Base-by-base conservation (phyloP, 2,888 invertebrate species). In the Gandaritis pyraliata region DNA sequence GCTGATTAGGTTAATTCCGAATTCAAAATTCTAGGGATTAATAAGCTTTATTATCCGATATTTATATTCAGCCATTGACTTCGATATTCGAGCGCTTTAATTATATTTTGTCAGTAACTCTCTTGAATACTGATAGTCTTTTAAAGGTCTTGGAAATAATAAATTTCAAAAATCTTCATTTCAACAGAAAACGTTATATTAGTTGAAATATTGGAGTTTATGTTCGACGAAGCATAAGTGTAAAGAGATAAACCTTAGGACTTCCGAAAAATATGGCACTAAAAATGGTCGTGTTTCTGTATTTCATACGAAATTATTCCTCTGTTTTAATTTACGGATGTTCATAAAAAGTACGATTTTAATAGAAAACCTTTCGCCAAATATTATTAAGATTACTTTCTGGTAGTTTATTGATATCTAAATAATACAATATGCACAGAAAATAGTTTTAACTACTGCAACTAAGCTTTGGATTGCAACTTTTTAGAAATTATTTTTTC, bases 1-100 rank as follows among this genome's bases (percentile, higher is more conserved):
- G 87, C 85, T 77, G 77, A 86, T 85, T 83, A 82, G 77, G 80
- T 71, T 75, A 85, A 71, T 81, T 81, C 78, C 77, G 72, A 83
- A 81, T 82, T 79, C 73, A 65, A 78, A 81, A 81, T 80, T 77
- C 77, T 79, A 72, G 76, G 80, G 81, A 78, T n/a, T 73, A 75
- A n/a, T 18, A 46, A 68, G 73, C 71, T 73, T 70, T 60, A 68
- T 65, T 49, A 33, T 63, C 50, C 47, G 39, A 49, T 60, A 64
- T 64, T 65, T 57, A 45, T 60, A 64, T 64, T 65, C 61, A 58
- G 56, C 41, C 58, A 58, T 49, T 58, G 38, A 41, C 43, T 47
- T 51, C 18, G 55, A 47, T 36, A n/a, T 15, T 51, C 13, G 51
- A 41, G 23, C 11, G 29, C 39, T 54, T 29, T 36, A 55, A 39